Evolutionary conservation across 1,140 invertebrate species (phyloP).

Genomic region (Drosophila takahashii): DNA sequence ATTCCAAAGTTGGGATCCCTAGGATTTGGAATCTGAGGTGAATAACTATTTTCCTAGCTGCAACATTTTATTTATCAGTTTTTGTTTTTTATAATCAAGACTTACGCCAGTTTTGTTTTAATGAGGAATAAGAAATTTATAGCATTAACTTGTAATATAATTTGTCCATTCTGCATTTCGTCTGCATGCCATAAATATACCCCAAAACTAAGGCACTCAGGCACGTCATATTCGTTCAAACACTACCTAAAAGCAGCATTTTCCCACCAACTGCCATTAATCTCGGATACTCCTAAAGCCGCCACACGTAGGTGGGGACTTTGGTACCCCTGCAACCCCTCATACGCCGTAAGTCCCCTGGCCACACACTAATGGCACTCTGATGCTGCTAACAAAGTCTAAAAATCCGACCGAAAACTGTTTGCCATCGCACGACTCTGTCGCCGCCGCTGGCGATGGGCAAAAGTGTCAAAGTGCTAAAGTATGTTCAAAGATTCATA

Average conservation of each 20-base stretch:
- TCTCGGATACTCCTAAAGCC: conserved; percentile 47
- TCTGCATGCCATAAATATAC: background rate
- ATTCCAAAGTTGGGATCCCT: too few relatives aligned
- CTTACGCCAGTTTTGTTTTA: too few relatives aligned
- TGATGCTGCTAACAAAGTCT: conserved; percentile 47
- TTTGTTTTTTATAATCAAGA: too few relatives aligned
- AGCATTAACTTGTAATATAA: too few relatives aligned
- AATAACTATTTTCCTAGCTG: too few relatives aligned
- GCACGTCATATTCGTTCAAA: conserved; percentile 42
- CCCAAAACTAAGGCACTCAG: conserved; percentile 40
- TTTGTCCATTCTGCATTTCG: background rate
- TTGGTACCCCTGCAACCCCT: background rate
- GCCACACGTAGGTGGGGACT: conserved; percentile 29
- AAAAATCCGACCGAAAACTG: conserved; percentile 58
- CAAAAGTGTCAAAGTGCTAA: conserved; percentile 78
- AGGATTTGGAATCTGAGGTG: too few relatives aligned
- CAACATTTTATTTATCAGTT: too few relatives aligned
- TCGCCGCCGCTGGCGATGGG: conserved; percentile 42
- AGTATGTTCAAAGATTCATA: conserved; percentile 81
- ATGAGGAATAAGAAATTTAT: too few relatives aligned
- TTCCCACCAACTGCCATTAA: conserved; percentile 57
- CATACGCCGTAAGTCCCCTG: background rate
- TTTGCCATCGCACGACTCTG: conserved; percentile 33
- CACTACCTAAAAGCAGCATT: conserved; percentile 47
- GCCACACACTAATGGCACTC: conserved; percentile 54